These are phyloP conservation scores for Mus caroli DNA, from an alignment of 2,797 vertebrate species.

Conservation along the genomic window DNA sequence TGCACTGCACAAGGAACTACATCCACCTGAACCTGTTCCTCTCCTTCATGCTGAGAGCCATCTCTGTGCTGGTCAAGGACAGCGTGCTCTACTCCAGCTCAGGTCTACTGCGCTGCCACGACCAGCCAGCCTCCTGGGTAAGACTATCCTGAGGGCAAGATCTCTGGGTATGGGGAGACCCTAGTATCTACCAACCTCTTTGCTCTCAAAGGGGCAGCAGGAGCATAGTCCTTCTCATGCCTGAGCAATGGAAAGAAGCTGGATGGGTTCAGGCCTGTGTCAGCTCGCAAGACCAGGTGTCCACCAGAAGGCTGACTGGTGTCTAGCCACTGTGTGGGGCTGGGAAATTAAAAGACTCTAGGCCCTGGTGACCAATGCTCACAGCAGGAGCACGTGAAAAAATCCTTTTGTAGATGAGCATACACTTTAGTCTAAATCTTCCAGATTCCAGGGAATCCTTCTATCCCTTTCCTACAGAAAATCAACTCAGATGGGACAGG, in stretches of 20 bases:
- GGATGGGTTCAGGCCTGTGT: too few relatives aligned
- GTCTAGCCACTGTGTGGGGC: not conserved
- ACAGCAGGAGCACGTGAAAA: not conserved
- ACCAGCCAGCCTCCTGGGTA: slow-evolving; percentile 89
- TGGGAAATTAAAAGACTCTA: not conserved
- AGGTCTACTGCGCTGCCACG: slow-evolving; percentile 89
- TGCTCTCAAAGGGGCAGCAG: too few relatives aligned
- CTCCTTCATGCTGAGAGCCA: slow-evolving; percentile 95
- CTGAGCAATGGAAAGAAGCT: not conserved
- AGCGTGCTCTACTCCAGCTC: slow-evolving; percentile 92
- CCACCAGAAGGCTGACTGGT: rapidly evolving
- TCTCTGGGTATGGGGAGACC: rapidly evolving
- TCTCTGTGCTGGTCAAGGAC: slow-evolving; percentile 95
- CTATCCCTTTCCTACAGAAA: not conserved
- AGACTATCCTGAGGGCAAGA: slow-evolving; percentile 66
- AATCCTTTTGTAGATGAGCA: not conserved
- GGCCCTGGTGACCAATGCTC: not conserved
- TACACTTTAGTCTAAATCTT: rapidly evolving
- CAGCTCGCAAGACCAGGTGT: not conserved
- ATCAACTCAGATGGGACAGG: rapidly evolving
- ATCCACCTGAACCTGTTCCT: slow-evolving; percentile 97
- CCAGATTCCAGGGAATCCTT: not conserved
- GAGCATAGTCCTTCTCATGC: not conserved
- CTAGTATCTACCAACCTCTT: too few relatives aligned
- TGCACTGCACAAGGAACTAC: slow-evolving; percentile 97